A percentile compares a stretch with the other conserved stretches of the same genome.
phyloP scores from a whole-genome alignment of 2,113 vertebrate genomes.

The Protomyctophum bolini region DNA sequence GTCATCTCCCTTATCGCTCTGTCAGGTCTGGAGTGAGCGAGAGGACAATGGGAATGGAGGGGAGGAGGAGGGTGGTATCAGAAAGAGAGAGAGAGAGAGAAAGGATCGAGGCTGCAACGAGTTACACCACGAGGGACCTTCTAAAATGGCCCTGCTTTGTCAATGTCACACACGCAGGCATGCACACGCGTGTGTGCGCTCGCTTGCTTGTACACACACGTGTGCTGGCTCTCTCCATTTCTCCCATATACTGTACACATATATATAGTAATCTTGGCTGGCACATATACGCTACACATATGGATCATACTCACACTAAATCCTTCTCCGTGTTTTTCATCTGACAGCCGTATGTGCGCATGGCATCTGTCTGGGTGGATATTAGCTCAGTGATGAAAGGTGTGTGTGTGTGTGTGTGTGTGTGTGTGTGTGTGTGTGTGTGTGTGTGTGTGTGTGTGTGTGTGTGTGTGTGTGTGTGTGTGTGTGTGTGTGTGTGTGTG shows the following conservation, averaged over 20 bases:
- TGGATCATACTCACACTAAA: slow-evolving; percentile 61
- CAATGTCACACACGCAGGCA: slow-evolving; percentile 44
- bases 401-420: slow-evolving; percentile 18
- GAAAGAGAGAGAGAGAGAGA: slow-evolving; percentile 21
- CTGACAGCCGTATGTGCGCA: slow-evolving; percentile 17
- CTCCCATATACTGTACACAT: slow-evolving; percentile 52
- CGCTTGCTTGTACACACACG: slow-evolving; percentile 21
- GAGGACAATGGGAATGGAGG: neutral
- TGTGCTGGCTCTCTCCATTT: slow-evolving; percentile 7
- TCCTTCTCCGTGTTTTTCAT: slow-evolving; percentile 53
- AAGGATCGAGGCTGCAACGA: slow-evolving; percentile 10
- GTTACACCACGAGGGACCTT: slow-evolving; percentile 41
- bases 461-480: neutral
- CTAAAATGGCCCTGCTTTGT: slow-evolving; percentile 63
- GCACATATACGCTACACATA: slow-evolving; percentile 62
- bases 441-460: slow-evolving; percentile 12
- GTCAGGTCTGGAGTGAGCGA: neutral
- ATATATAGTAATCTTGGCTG: slow-evolving; percentile 54
- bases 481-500: slow-evolving; percentile 19
- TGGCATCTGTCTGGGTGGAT: slow-evolving; percentile 52
- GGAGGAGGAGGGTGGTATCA: neutral
- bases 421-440: slow-evolving; percentile 23
- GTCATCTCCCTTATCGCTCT: no score
- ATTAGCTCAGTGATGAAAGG: slow-evolving; percentile 64
- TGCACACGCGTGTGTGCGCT: slow-evolving; percentile 2